Base-by-base conservation (phyloP, 1,140 invertebrate species). In the Reticulitermes speratus region DNA sequence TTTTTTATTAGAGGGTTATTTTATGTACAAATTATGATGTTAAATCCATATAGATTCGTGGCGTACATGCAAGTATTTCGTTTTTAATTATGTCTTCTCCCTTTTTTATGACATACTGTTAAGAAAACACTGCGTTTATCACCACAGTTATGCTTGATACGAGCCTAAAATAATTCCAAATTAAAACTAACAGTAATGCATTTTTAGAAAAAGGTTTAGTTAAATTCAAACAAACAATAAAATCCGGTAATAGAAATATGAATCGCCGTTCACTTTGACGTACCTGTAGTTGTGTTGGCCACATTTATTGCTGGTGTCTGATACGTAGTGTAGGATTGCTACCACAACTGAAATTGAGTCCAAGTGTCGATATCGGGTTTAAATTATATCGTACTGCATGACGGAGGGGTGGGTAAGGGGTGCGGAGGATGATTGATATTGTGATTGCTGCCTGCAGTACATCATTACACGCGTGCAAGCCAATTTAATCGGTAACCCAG, bases 361-460 rank as follows among this genome's bases (percentile, higher is more conserved):
- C 65, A 75, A 75, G 65, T 75, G 65, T 75, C 65, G 65, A 75
- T 75, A 75, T 75, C 65, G 65, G n/a, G 65, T 75, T 75, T 75
- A 75, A 75, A 75, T 75, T 75, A 75, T 75, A 30, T 75, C 65
- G 65, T 30, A 75, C 65, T 75, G 65, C 65, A 30, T 75, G 65
- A 75, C 65, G 9, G n/a, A 6, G n/a, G 65, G 65, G 2, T n/a
- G 65, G n/a, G 52, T 55, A 5, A 21, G 52, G 65, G 65, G 65
- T 30, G 25, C 9, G 7, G 65, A n/a, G 65, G n/a, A 30, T 75
- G 65, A 75, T 75, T 75, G 65, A 30, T 30, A 75, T 75, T 75
- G 65, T 30, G 65, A 75, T 75, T 30, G 65, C 65, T 75, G 25
- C 65, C 65, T 75, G 65, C 65, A 75, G 65, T 75, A 75, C 65